Conservation (phyloP, 2,888 invertebrate species). For the Pandemis cinnamomeana region DNA sequence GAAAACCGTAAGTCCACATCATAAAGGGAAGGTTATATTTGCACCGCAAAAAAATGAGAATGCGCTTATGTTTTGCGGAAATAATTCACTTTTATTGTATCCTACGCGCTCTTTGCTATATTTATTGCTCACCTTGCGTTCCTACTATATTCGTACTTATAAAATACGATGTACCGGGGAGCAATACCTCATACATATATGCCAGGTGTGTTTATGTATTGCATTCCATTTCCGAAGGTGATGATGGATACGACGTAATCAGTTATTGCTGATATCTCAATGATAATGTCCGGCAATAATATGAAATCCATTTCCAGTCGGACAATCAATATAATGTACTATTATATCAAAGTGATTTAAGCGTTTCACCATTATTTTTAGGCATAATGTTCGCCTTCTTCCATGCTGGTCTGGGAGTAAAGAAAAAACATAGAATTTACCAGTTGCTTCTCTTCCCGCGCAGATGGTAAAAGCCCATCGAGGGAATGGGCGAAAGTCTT, state of each 20-base stretch:
- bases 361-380: neutral
- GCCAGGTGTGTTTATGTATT: conserved; percentile 10
- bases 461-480: too few species aligned
- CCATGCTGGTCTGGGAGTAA: too few species aligned
- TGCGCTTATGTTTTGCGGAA: conserved; percentile 75
- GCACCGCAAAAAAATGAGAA: conserved; percentile 59
- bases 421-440: too few species aligned
- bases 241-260: conserved; percentile 33
- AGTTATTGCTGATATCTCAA: conserved; percentile 37
- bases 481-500: too few species aligned
- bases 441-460: too few species aligned
- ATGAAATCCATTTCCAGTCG: conserved; percentile 19
- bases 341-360: neutral
- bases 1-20: conserved; percentile 13
- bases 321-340: neutral
- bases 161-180: conserved; percentile 75
- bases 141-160: conserved; percentile 65
- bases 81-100: conserved; percentile 84
- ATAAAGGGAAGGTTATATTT: conserved; percentile 32
- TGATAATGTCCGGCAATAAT: conserved; percentile 16
- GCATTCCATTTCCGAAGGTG: conserved; percentile 35
- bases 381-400: neutral
- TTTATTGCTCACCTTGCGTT: conserved; percentile 79
- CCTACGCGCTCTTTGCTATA: conserved; percentile 80
- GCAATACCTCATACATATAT: conserved; percentile 53